Evolutionary conservation across 1,140 invertebrate species (phyloP).

Genomic region (Cataglyphis hispanica): DNA sequence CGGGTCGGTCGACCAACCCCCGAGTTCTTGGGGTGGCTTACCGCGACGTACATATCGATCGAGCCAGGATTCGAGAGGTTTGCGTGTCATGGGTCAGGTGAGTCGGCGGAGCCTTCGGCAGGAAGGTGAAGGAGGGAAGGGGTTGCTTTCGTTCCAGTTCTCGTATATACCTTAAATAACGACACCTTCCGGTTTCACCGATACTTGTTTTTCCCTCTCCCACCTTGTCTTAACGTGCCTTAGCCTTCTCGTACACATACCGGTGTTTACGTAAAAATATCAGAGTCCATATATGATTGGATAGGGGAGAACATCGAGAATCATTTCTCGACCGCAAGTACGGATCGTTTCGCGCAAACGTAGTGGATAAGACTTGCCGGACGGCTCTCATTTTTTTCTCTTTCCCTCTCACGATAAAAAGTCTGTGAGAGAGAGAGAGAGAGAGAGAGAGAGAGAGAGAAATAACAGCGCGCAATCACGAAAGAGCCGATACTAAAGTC

Average conservation of each 20-base stretch:
- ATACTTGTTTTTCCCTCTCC: not conserved
- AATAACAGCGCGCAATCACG: not conserved
- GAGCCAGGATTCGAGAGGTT: slow-evolving; percentile 62
- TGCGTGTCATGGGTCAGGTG: slow-evolving; percentile 68
- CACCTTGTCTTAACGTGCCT: not conserved
- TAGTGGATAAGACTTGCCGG: not conserved
- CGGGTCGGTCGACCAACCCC: slow-evolving; percentile 17
- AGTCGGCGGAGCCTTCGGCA: slow-evolving; percentile 59
- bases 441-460: slow-evolving; percentile 7
- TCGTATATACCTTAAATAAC: slow-evolving; percentile 49
- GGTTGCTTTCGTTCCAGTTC: slow-evolving; percentile 52
- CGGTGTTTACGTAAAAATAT: slow-evolving; percentile 60
- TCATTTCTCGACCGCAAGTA: slow-evolving; percentile 12
- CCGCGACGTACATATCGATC: slow-evolving; percentile 62
- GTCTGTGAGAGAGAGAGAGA: not conserved
- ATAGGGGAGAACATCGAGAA: slow-evolving; percentile 12
- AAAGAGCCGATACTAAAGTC: slow-evolving; percentile 28
- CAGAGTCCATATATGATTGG: slow-evolving; percentile 29
- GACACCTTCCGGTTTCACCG: slow-evolving; percentile 51
- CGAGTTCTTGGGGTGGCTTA: slow-evolving; percentile 36
- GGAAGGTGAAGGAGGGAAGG: slow-evolving; percentile 53
- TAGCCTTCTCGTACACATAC: not conserved
- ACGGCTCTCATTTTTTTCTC: not conserved
- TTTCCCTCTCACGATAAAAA: not conserved
- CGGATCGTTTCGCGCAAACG: slow-evolving; percentile 10